Percentiles rank a stretch among this genome's conserved stretches.
Conservation (phyloP, 2,113 vertebrate genomes). For the Eolophus roseicapilla region DNA sequence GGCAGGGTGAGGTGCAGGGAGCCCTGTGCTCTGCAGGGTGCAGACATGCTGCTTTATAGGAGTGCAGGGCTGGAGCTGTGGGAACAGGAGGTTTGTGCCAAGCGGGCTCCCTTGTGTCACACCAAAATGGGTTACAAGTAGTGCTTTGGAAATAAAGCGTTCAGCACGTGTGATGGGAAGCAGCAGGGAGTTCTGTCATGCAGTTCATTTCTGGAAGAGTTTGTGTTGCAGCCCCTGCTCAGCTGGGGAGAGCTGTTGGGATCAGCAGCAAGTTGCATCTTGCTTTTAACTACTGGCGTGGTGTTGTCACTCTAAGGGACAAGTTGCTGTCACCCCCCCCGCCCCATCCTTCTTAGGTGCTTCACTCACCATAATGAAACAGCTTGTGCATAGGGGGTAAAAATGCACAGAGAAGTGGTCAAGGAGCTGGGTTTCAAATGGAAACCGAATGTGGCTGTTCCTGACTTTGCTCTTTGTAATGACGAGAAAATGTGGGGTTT, state of each 20-base stretch:
- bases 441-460: neutral
- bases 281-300: neutral
- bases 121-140: neutral
- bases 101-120: neutral
- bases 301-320: neutral
- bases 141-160: neutral
- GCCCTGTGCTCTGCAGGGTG: rapidly evolving
- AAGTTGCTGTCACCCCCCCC: neutral
- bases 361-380: neutral
- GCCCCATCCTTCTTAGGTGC: neutral
- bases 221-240: rapidly evolving
- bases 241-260: neutral
- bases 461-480: neutral
- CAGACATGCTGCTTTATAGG: neutral
- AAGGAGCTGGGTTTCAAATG: neutral
- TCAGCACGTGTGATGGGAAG: rapidly evolving
- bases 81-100: neutral
- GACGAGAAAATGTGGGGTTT: neutral
- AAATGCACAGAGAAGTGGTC: neutral
- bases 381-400: neutral
- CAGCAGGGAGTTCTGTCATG: neutral
- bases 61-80: rapidly evolving
- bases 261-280: neutral
- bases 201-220: neutral
- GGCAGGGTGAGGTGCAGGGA: neutral